These are phyloP conservation scores for Meteorus cinctellus DNA, from an alignment of 2,888 invertebrate species.

Conservation along the genomic window DNA sequence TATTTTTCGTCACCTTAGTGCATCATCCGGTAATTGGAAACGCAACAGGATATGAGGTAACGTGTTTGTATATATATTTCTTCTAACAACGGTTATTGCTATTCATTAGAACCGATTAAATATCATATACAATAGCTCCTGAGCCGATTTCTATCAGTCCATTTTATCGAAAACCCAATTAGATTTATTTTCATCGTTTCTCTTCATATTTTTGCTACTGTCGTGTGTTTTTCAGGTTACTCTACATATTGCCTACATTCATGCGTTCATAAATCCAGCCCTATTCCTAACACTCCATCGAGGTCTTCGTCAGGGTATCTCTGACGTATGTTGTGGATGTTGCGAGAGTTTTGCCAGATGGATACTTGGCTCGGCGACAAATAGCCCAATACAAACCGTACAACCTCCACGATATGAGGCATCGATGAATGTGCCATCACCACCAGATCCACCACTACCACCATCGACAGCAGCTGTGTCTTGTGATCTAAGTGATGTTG, in stretches of 20 bases:
- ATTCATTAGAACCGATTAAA: no score
- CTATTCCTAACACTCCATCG: slow-evolving; percentile 86
- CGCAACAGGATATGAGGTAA: slow-evolving; percentile 85
- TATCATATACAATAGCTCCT: no score
- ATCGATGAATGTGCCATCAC: slow-evolving; percentile 55
- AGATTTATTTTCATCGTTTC: not conserved
- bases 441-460: slow-evolving; percentile 54
- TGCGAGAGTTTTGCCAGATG: slow-evolving; percentile 80
- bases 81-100: no score
- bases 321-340: slow-evolving; percentile 85
- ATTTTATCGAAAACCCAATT: not conserved
- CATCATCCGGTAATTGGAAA: slow-evolving; percentile 84
- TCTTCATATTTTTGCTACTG: not conserved
- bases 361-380: slow-evolving; percentile 72
- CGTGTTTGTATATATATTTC: not conserved
- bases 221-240: slow-evolving; percentile 78
- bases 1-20: slow-evolving; percentile 88
- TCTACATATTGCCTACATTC: slow-evolving; percentile 90
- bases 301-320: slow-evolving; percentile 82
- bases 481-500: slow-evolving; percentile 68
- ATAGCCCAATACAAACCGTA: slow-evolving; percentile 58
- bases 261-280: slow-evolving; percentile 89
- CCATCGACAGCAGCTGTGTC: slow-evolving; percentile 50
- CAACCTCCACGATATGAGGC: slow-evolving; percentile 68
- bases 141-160: not conserved